A percentile compares a stretch with the other conserved stretches of the same genome.
These are phyloP conservation scores for Pentalonia nigronervosa DNA, from an alignment of 1,140 invertebrate genomes.

Conservation along the genomic window DNA sequence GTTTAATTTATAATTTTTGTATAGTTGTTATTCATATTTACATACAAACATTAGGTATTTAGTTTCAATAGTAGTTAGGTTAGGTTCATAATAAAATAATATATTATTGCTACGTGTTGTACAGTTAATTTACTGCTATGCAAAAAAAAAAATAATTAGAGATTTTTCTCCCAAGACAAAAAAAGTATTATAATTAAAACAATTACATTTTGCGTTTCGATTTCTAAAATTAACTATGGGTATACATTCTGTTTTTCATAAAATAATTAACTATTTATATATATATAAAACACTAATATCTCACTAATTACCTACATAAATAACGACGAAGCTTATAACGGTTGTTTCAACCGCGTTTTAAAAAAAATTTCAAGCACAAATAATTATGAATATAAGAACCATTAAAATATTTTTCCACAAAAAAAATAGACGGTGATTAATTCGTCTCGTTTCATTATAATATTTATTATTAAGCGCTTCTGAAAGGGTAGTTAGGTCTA, in stretches of 20 bases:
- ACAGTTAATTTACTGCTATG: background rate
- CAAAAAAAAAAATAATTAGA: background rate
- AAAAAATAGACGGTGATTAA: background rate
- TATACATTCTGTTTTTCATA: background rate
- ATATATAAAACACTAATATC: background rate
- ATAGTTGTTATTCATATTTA: background rate
- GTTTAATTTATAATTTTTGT: background rate
- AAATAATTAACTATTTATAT: background rate
- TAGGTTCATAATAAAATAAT: too few relatives aligned
- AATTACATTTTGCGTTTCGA: background rate
- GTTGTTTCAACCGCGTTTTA: background rate
- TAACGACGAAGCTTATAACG: background rate
- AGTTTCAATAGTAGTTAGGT: background rate
- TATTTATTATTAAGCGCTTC: background rate
- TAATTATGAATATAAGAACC: background rate
- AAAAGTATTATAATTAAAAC: background rate
- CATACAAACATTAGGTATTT: background rate
- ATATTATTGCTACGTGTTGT: too few relatives aligned
- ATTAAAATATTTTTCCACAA: background rate
- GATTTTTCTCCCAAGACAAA: background rate
- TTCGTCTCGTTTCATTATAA: background rate
- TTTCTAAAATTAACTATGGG: background rate
- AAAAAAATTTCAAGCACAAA: background rate
- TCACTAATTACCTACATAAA: background rate
- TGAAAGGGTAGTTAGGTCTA: background rate